Evolutionary conservation across 2,113 vertebrate genomes (phyloP).

Genomic region (Lepus europaeus): DNA sequence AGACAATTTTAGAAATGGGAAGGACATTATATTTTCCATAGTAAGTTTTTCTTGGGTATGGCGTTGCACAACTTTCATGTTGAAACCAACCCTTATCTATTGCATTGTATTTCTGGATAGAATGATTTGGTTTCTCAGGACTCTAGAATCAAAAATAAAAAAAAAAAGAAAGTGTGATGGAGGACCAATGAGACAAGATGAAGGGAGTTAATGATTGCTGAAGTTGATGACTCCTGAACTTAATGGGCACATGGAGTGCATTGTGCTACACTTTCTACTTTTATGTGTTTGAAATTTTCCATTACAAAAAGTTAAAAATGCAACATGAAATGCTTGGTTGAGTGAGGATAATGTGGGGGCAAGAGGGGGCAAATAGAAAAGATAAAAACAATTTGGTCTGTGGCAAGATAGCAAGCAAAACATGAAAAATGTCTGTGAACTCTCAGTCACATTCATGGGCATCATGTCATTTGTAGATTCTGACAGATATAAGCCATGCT

Average conservation of each 20-base stretch:
- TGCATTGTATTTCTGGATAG: neutral
- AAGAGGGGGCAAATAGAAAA: neutral
- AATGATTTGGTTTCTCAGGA: constrained; percentile 3
- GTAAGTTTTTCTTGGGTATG: neutral
- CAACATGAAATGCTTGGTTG: neutral
- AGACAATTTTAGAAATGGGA: neutral
- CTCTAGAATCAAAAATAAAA: neutral
- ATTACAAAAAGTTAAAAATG: neutral
- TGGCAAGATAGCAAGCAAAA: neutral
- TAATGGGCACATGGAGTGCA: constrained; percentile 59
- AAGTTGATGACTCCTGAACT: constrained; percentile 52
- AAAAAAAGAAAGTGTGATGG: neutral
- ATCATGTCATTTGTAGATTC: neutral
- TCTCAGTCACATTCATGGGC: neutral
- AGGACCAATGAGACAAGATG: neutral
- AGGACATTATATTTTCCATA: neutral
- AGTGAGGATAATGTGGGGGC: neutral
- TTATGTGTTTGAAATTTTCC: constrained; percentile 36
- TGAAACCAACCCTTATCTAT: neutral
- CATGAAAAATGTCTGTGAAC: neutral
- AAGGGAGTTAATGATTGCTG: constrained; percentile 54
- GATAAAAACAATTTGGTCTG: neutral
- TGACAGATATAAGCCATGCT: neutral
- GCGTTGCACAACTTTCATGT: neutral
- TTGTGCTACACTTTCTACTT: constrained; percentile 34